Evolutionary conservation across 2,797 vertebrate genomes (phyloP), one percentile per base, ranked within the genome.

Genomic region (Buceros bicornis): DNA sequence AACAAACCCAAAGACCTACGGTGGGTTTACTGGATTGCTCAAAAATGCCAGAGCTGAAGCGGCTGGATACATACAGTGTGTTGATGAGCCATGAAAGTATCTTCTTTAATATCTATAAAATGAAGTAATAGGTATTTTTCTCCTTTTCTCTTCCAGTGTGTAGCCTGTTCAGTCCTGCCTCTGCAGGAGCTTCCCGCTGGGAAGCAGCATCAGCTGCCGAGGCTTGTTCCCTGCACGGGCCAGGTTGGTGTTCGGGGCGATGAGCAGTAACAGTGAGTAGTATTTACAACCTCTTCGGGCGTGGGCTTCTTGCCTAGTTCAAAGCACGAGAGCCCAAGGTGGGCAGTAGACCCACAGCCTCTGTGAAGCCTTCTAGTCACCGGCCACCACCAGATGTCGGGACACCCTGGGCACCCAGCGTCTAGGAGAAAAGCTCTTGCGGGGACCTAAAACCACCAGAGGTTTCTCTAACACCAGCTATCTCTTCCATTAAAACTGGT

Each of bases 141-240:
- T 51, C 18, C 33, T 40, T 40, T 40, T 40, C 37, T 50, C 29
- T 71, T 43, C 33, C 58, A 15, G n/a, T 14, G 5, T 1, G 6
- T 4, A 43, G 19, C 64, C 14, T 2, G 1, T 47, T 28, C 28
- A 37, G 22, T n/a, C 58, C 22, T 56, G 35, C 10, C 17, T 45
- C 54, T 29, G 13, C 33, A 64, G 29, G 28, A 72, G 24, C 28
- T 43, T 51, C 33, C 37, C 1, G 0, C 15, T 1, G 10, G 25
- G 31, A 57, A 35, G 84, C 10, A 50, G 37, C 37, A 47, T 11
- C 37, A 25, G 50, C 62, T 48, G 35, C n/a, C 0, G 0, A 17
- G 53, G 48, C 21, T 31, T 11, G 0, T 31, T 50, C 45, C 50
- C 72, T 20, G 60, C 43, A 7, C 0, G 1, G 28, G 18, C 53